Percentiles rank a stretch among this genome's conserved stretches.
phyloP scores from a whole-genome alignment of 2,888 invertebrate genomes.

The Nesidiocoris tenuis region DNA sequence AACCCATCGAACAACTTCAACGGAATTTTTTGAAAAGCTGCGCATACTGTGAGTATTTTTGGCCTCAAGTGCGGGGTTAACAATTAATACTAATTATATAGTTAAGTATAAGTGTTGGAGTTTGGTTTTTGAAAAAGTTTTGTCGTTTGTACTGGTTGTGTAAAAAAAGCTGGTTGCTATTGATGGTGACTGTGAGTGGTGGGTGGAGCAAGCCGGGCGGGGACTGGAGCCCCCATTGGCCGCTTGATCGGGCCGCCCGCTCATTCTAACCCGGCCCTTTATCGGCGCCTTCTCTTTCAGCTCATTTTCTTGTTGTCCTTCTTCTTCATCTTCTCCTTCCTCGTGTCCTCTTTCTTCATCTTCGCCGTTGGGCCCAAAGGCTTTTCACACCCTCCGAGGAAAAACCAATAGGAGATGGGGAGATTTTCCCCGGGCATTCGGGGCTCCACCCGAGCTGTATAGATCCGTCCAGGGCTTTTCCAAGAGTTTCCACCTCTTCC shows the following conservation, averaged over 20 bases:
- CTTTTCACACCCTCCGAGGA: constrained; percentile 6
- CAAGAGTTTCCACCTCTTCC: constrained; percentile 7
- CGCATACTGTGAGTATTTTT: too few species aligned
- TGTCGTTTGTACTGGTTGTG: too few species aligned
- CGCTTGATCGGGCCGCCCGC: neutral
- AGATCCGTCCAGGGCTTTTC: neutral
- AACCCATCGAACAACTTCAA: too few species aligned
- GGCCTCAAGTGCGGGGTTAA: too few species aligned
- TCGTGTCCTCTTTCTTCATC: neutral
- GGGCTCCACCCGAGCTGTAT: neutral
- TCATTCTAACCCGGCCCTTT: constrained; percentile 1
- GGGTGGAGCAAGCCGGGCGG: constrained; percentile 9
- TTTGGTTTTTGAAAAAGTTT: too few species aligned
- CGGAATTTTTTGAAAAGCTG: too few species aligned
- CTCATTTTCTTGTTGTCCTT: constrained; percentile 2
- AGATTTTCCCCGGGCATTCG: neutral
- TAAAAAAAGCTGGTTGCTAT: too few species aligned
- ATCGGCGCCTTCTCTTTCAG: neutral
- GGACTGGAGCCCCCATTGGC: constrained; percentile 22
- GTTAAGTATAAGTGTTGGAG: too few species aligned
- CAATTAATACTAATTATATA: too few species aligned
- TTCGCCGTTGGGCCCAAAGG: neutral
- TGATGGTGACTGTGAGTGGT: neutral
- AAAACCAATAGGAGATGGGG: neutral
- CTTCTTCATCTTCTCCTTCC: neutral